Percentiles rank a stretch among this genome's conserved stretches.
These are phyloP conservation scores for Pardosa pseudoannulata DNA, from an alignment of 2,888 invertebrate genomes.

Conservation along the genomic window DNA sequence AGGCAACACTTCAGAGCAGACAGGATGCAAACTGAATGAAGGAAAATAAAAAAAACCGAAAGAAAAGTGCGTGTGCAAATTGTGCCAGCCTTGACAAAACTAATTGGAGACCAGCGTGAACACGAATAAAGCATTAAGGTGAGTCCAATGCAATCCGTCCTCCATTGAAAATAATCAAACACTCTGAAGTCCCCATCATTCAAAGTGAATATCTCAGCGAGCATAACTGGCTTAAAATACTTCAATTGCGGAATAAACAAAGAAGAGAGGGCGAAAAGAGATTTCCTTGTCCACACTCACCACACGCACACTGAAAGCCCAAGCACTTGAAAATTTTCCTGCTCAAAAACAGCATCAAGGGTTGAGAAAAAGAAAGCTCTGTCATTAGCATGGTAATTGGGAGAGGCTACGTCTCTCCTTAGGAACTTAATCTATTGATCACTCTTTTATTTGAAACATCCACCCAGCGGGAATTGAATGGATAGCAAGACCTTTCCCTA, in stretches of 20 bases:
- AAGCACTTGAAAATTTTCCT: slow-evolving; percentile 19
- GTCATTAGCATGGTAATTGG: slow-evolving; percentile 54
- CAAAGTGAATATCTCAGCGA: slow-evolving; percentile 31
- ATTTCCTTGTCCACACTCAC: neutral
- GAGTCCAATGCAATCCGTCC: slow-evolving; percentile 22
- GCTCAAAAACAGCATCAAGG: slow-evolving; percentile 14
- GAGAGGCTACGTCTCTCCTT: slow-evolving; percentile 1
- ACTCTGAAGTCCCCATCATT: neutral
- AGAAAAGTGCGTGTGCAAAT: slow-evolving; percentile 3
- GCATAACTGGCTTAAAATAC: slow-evolving; percentile 49
- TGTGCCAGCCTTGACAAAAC: slow-evolving; percentile 40
- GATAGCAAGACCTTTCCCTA: neutral
- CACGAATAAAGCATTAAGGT: slow-evolving; percentile 45
- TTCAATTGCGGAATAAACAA: slow-evolving; percentile 23
- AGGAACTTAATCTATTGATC: slow-evolving; percentile 46
- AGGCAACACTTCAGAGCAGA: slow-evolving; percentile 20
- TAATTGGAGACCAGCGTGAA: slow-evolving; percentile 44
- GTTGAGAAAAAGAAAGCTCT: neutral
- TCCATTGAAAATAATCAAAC: slow-evolving; percentile 55
- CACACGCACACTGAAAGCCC: slow-evolving; percentile 25
- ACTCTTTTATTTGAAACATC: slow-evolving; percentile 16
- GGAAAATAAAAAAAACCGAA: slow-evolving; percentile 1
- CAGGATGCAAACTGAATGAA: neutral
- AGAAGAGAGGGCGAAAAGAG: slow-evolving; percentile 12
- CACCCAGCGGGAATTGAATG: neutral